These are phyloP conservation scores for Lamellibrachia satsuma DNA, from an alignment of 2,888 invertebrate species.

Conservation along the genomic window DNA sequence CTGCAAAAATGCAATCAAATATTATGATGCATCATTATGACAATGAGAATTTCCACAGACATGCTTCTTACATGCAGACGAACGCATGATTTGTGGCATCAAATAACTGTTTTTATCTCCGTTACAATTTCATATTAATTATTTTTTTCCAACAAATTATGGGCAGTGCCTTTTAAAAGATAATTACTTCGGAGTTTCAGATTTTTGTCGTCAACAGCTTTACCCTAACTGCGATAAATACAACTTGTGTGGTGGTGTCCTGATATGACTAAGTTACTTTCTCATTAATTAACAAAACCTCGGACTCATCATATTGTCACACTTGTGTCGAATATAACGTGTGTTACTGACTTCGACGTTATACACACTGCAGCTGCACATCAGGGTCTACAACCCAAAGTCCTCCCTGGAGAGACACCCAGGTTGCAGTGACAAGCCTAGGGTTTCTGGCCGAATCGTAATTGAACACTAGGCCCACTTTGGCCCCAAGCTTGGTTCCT, in stretches of 20 bases:
- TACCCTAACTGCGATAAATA: not conserved
- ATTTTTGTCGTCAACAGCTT: not conserved
- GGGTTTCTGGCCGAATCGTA: not conserved
- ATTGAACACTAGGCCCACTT: not conserved
- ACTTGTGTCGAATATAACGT: not conserved
- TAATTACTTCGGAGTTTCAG: not conserved
- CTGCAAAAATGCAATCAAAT: not conserved
- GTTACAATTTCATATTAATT: not conserved
- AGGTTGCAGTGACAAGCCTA: not conserved
- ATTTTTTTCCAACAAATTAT: not conserved
- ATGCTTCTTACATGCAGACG: not conserved
- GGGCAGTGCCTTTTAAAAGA: not conserved
- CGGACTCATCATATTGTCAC: not conserved
- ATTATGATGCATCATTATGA: not conserved
- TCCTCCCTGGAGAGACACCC: conserved; percentile 5
- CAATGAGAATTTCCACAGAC: no score
- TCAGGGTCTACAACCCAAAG: conserved; percentile 13
- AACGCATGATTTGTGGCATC: not conserved
- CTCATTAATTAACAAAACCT: not conserved
- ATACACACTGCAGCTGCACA: not conserved
- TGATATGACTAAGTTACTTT: not conserved
- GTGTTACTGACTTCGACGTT: not conserved
- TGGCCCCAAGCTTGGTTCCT: not conserved
- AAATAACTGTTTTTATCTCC: not conserved
- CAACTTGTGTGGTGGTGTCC: not conserved